A percentile compares a stretch with the other conserved stretches of the same genome.
phyloP scores from a whole-genome alignment of 2,797 vertebrate genomes.

The Pelodytes ibericus region DNA sequence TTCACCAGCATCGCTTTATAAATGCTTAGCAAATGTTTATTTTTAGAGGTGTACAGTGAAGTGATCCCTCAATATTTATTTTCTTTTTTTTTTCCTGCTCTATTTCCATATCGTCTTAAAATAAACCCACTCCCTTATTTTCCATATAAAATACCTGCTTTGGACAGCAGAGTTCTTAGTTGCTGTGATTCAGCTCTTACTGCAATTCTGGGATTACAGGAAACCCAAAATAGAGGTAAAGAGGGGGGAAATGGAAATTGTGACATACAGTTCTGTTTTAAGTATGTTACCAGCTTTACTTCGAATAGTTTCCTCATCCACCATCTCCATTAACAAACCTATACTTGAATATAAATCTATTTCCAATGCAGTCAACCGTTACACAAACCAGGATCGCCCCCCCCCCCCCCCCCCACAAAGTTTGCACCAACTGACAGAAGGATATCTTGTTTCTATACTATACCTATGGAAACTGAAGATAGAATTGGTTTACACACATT shows the following conservation, averaged over 20 bases:
- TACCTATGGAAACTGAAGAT: too few species aligned
- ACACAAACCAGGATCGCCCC: neutral
- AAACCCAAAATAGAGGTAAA: slow-evolving; percentile 57
- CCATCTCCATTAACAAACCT: slow-evolving; percentile 17
- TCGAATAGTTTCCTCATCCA: neutral
- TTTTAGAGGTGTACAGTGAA: neutral
- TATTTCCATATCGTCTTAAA: slow-evolving; percentile 31
- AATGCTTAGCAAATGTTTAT: neutral
- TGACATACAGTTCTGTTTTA: slow-evolving; percentile 30
- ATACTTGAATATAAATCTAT: slow-evolving; percentile 18
- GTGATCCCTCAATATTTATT: slow-evolving; percentile 26
- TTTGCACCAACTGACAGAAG: too few species aligned
- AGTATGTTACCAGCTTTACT: slow-evolving; percentile 42
- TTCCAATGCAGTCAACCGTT: slow-evolving; percentile 6
- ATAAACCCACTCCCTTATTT: slow-evolving; percentile 33
- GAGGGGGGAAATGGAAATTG: slow-evolving; percentile 53
- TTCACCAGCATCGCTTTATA: neutral
- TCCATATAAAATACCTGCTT: slow-evolving; percentile 41
- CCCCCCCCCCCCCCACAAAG: too few species aligned
- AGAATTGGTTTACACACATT: too few species aligned
- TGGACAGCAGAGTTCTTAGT: slow-evolving; percentile 11
- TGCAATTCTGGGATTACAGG: slow-evolving; percentile 46
- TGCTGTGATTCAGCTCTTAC: slow-evolving; percentile 22
- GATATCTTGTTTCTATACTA: too few species aligned
- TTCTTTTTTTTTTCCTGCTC: slow-evolving; percentile 11